Base-by-base conservation (phyloP, 2,888 invertebrate genomes). In the Athalia cordata region DNA sequence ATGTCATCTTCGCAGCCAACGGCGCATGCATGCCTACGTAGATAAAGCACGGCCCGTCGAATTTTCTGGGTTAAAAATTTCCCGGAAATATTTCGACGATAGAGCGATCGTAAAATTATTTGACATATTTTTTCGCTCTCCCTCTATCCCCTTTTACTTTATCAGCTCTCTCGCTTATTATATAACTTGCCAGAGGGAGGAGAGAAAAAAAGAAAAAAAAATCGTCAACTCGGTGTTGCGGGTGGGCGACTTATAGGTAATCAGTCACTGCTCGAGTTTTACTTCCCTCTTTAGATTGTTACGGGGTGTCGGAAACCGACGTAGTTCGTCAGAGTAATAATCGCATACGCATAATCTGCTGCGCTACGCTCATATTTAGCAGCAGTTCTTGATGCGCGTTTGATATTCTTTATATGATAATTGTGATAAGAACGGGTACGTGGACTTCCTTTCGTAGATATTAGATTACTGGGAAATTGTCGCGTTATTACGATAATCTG, bases 31-130 rank as follows among this genome's bases (percentile, higher is more conserved):
- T 11, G 59, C 29, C 29, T 29, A 29, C 29, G 29, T 4, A 70
- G 70, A 70, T 70, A 70, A 70, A 59, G 70, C 70, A 70, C 70
- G 70, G 11, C n/a, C 8, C 52, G 3, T 52, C 3, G 52, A 52
- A 52, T 11, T 11, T 11, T 29, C 29, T 29, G 29, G 29, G 29
- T 29, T 29, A 29, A 29, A 29, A 29, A 52, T 9, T 52, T 3
- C 52, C 52, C 52, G 2, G 7, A 7, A 52, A 52, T 11, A 9
- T 52, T 52, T 7, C 52, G 52, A 7, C 52, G 29, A 29, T 29
- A 29, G 29, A 29, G 29, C 2, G 29, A 29, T 29, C 29, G 29
- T 29, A 29, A 29, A 29, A 29, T 29, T 29, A 29, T 29, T 29
- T 29, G 29, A 29, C 29, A 29, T 29, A 29, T 29, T 29, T 29